Percentiles rank a stretch among this genome's conserved stretches.
These are phyloP conservation scores for Daphoenositta chrysoptera DNA, from an alignment of 2,113 vertebrate species.

Conservation along the genomic window DNA sequence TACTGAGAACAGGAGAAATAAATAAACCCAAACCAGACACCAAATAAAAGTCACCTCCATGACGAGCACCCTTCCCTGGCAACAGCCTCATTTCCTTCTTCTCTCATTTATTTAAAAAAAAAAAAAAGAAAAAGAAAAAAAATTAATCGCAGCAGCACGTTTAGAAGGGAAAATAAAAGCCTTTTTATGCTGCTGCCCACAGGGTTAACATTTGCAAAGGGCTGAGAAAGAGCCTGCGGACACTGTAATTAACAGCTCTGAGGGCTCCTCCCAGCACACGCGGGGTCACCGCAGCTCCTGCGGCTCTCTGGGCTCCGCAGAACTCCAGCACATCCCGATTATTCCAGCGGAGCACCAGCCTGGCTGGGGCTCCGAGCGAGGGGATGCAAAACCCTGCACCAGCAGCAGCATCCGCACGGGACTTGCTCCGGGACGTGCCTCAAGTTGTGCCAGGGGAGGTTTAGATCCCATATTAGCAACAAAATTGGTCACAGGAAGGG, in stretches of 20 bases:
- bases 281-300: background rate
- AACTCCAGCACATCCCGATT: background rate
- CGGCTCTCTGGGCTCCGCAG: background rate
- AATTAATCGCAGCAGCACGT: background rate
- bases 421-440: background rate
- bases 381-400: background rate
- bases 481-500: background rate
- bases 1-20: background rate
- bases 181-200: background rate
- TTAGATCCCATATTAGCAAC: rapidly evolving
- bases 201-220: background rate
- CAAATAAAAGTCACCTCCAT: background rate
- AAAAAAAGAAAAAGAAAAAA: background rate
- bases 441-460: background rate
- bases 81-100: conserved; percentile 3
- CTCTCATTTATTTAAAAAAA: background rate
- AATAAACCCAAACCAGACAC: background rate
- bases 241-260: background rate
- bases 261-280: background rate
- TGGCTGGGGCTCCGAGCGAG: background rate
- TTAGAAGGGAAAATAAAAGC: background rate
- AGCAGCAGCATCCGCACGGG: background rate
- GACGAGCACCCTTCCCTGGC: background rate
- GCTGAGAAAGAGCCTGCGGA: background rate
- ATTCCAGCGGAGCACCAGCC: rapidly evolving